phyloP scores from a whole-genome alignment of 2,797 vertebrate species.

The Pipistrellus kuhlii region DNA sequence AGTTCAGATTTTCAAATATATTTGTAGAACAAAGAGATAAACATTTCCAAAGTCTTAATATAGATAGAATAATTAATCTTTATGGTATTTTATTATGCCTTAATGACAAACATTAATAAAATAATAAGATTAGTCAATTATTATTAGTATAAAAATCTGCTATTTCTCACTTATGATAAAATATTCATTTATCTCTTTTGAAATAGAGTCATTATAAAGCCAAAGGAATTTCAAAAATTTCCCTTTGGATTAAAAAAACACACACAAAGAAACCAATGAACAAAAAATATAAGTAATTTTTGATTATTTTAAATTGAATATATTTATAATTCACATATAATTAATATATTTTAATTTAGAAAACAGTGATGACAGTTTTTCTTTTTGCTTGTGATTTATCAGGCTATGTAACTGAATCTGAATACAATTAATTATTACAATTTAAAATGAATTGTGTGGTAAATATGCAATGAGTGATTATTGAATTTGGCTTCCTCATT shows the following conservation, averaged over 20 bases:
- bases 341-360: constrained; percentile 19
- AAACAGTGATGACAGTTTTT: neutral
- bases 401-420: neutral
- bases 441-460: neutral
- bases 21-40: constrained; percentile 55
- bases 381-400: neutral
- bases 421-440: neutral
- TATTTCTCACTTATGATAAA: constrained; percentile 11
- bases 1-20: constrained; percentile 57
- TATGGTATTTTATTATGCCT: neutral
- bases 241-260: neutral
- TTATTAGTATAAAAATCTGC: neutral
- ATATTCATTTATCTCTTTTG: neutral
- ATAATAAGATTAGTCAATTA: neutral
- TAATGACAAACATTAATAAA: neutral
- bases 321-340: neutral
- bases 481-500: neutral
- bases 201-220: neutral
- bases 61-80: constrained; percentile 16
- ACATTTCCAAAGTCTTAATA: constrained; percentile 51
- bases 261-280: neutral
- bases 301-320: constrained; percentile 25
- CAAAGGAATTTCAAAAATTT: neutral
- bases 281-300: neutral
- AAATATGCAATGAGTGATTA: neutral